phyloP scores from a whole-genome alignment of 2,113 vertebrate species.

The Dromaius novaehollandiae region DNA sequence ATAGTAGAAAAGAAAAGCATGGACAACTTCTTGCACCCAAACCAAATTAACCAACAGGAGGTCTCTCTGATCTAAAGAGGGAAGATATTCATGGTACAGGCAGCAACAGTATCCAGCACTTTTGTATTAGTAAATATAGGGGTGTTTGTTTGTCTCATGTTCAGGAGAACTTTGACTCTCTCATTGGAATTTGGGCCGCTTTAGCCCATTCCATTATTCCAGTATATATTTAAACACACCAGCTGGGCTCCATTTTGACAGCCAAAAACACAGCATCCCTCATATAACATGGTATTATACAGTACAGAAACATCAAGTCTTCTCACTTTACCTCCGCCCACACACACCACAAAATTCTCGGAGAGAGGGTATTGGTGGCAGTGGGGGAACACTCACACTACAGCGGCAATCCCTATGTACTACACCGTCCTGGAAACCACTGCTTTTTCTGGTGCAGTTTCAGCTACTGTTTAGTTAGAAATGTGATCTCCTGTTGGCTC shows the following conservation, averaged over 20 bases:
- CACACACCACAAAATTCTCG: conserved; percentile 70
- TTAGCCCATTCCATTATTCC: conserved; percentile 4
- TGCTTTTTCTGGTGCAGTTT: not conserved
- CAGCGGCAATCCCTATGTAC: conserved; percentile 52
- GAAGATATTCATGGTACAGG: not conserved
- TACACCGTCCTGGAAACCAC: conserved; percentile 28
- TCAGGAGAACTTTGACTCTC: not conserved
- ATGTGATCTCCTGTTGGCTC: conserved; percentile 33
- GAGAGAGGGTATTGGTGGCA: conserved; percentile 29
- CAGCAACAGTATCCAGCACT: not conserved
- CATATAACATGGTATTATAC: conserved; percentile 41
- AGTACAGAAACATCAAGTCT: conserved; percentile 54
- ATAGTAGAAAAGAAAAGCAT: not conserved
- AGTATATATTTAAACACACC: conserved; percentile 41
- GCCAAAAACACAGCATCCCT: conserved; percentile 46
- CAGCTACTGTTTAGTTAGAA: conserved; percentile 58
- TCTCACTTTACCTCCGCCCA: conserved; percentile 45
- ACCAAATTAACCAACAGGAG: not conserved
- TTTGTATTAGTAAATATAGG: not conserved
- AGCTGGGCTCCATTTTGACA: conserved; percentile 30
- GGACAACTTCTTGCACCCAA: not conserved
- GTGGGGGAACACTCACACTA: conserved; percentile 12
- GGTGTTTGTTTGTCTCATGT: not conserved
- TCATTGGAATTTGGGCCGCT: not conserved
- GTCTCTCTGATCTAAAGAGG: not conserved